Percentiles rank a stretch among this genome's conserved stretches.
Evolutionary conservation across 1,140 invertebrate species (phyloP).

Genomic region (Aphis craccivora): DNA sequence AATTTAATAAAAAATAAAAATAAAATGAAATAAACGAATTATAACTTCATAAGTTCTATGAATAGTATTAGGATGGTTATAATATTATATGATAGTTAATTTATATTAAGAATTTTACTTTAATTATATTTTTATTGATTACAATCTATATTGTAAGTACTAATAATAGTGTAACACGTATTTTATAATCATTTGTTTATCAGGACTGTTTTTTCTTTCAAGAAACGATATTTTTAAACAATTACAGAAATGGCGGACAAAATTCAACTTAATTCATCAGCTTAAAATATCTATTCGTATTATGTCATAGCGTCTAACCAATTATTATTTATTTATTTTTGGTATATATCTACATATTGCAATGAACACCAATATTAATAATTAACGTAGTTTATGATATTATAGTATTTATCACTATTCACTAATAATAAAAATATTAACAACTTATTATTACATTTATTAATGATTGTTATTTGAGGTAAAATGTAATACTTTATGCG

Average conservation of each 20-base stretch:
- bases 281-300: not conserved
- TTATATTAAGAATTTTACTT: too few relatives aligned
- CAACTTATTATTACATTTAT: not conserved
- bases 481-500: not conserved
- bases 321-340: not conserved
- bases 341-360: too few relatives aligned
- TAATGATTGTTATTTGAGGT: not conserved
- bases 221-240: too few relatives aligned
- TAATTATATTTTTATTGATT: too few relatives aligned
- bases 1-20: not conserved
- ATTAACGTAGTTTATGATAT: not conserved
- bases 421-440: too few relatives aligned
- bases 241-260: too few relatives aligned
- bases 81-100: not conserved
- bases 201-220: too few relatives aligned
- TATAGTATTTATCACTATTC: not conserved
- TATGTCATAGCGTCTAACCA: not conserved
- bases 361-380: too few relatives aligned
- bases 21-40: not conserved
- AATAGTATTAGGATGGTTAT: not conserved
- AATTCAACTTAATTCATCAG: too few relatives aligned
- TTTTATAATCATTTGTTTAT: too few relatives aligned
- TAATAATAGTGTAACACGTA: too few relatives aligned
- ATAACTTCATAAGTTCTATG: not conserved
- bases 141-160: too few relatives aligned